A percentile compares a stretch with the other conserved stretches of the same genome.
Evolutionary conservation across 2,113 vertebrate species (phyloP).

Genomic region (Raja brachyura): DNA sequence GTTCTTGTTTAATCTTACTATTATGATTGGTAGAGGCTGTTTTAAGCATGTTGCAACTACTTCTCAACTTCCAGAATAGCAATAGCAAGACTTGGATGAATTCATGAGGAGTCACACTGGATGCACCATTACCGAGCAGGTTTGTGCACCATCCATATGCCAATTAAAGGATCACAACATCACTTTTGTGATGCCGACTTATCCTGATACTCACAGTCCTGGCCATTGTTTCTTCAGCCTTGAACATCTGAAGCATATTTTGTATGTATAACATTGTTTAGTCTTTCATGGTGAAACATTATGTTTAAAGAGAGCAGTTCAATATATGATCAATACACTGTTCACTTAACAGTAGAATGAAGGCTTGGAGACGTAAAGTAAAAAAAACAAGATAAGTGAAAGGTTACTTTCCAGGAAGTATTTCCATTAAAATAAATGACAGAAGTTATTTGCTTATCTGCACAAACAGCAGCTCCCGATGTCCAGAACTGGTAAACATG

Average conservation of each 20-base stretch:
- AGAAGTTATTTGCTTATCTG: neutral
- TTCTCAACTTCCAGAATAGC: neutral
- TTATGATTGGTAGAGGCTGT: too few species aligned
- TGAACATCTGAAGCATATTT: neutral
- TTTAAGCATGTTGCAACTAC: too few species aligned
- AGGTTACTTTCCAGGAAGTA: neutral
- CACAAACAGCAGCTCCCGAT: neutral
- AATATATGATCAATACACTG: neutral
- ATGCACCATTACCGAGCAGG: too few species aligned
- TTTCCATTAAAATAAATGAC: slow-evolving; percentile 12
- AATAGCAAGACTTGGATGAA: too few species aligned
- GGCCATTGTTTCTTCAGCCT: neutral
- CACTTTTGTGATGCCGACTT: too few species aligned
- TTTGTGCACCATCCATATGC: too few species aligned
- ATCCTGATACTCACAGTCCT: too few species aligned
- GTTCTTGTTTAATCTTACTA: too few species aligned
- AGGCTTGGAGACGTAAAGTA: neutral
- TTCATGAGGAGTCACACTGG: too few species aligned
- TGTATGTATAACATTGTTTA: neutral
- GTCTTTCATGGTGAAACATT: neutral
- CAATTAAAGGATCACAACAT: too few species aligned
- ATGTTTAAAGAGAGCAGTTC: neutral
- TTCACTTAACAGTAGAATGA: neutral
- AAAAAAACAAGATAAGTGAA: neutral
- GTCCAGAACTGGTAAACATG: neutral